Evolutionary conservation across 1,140 invertebrate genomes (phyloP).

Genomic region (Danaus plexippus): DNA sequence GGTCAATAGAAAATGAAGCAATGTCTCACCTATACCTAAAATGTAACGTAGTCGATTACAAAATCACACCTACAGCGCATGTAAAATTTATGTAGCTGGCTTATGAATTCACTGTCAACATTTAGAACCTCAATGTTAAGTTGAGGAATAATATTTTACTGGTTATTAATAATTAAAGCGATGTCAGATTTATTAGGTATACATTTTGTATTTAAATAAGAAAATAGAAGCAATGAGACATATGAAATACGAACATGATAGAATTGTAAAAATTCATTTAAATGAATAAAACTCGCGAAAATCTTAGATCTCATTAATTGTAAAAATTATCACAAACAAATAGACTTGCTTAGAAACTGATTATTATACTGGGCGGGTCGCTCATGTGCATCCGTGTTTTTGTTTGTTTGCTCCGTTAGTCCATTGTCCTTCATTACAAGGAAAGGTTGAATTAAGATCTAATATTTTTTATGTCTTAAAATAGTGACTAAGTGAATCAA

Average conservation of each 20-base stretch:
- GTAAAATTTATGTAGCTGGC: no score
- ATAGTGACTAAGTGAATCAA: no score
- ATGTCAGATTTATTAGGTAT: no score
- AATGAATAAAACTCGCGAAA: no score
- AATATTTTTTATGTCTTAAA: background rate
- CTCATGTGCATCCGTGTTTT: slow-evolving; percentile 38
- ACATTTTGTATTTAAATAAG: no score
- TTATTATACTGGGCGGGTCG: slow-evolving; percentile 12
- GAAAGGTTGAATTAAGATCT: slow-evolving; percentile 15
- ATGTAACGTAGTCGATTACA: slow-evolving; percentile 8
- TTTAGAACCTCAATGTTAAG: no score
- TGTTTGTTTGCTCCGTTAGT: slow-evolving; percentile 35
- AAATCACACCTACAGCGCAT: slow-evolving; percentile 13
- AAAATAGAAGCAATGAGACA: no score
- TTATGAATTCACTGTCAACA: no score
- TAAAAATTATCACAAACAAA: slow-evolving; percentile 3
- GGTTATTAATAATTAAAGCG: no score
- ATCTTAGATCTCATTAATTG: no score
- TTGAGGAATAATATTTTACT: no score
- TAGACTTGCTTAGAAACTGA: slow-evolving; percentile 1
- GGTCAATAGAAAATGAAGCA: slow-evolving; percentile 7
- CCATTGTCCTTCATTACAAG: slow-evolving; percentile 36
- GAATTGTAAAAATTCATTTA: background rate
- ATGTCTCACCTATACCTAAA: slow-evolving; percentile 6
- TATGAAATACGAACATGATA: no score